These are phyloP conservation scores for Python bivittatus DNA, from an alignment of 2,113 vertebrate genomes.

Conservation along the genomic window DNA sequence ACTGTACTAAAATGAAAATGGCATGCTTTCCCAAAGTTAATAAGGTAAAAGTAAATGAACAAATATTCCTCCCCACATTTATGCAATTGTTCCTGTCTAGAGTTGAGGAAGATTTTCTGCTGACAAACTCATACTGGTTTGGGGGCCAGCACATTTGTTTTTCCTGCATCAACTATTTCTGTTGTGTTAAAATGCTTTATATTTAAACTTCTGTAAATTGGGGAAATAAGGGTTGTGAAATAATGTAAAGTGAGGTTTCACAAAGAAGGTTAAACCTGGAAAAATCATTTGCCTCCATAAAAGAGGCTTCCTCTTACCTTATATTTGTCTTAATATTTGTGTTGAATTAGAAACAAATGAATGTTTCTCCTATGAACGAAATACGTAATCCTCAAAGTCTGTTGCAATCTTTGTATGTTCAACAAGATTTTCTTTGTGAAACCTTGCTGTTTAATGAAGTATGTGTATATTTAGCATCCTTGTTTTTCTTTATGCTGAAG, in stretches of 20 bases:
- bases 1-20: constrained; percentile 34
- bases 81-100: constrained; percentile 51
- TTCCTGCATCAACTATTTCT: constrained; percentile 64
- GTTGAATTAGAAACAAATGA: constrained; percentile 52
- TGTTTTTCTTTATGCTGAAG: constrained; percentile 99
- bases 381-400: constrained; percentile 38
- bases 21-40: neutral
- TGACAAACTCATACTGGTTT: constrained; percentile 43
- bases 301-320: constrained; percentile 1
- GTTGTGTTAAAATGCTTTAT: constrained; percentile 69
- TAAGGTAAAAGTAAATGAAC: constrained; percentile 40
- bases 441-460: constrained; percentile 83
- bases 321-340: constrained; percentile 41
- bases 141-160: constrained; percentile 71
- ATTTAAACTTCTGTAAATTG: constrained; percentile 73
- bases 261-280: constrained; percentile 77
- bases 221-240: constrained; percentile 74
- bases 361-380: constrained; percentile 30
- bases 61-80: constrained; percentile 47
- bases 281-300: constrained; percentile 21
- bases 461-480: constrained; percentile 95
- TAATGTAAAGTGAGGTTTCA: constrained; percentile 92
- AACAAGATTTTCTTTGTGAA: constrained; percentile 88
- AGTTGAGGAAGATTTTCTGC: constrained; percentile 61
- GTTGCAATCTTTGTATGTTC: constrained; percentile 9